A percentile compares a stretch with the other conserved stretches of the same genome.
Conservation (phyloP, 2,797 vertebrate genomes). For the Orestias chungarensis region DNA sequence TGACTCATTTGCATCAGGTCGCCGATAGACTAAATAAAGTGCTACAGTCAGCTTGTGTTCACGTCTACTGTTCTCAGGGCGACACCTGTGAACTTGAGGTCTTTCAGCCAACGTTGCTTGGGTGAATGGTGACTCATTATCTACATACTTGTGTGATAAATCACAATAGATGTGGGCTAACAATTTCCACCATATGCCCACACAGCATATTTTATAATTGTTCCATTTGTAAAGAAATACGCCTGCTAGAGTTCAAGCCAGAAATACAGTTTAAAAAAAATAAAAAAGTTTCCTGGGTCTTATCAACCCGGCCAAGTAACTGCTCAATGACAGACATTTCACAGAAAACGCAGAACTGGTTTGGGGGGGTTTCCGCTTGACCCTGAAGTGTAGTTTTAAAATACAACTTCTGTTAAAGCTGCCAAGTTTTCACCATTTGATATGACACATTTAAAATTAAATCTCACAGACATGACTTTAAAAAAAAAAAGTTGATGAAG, state of each 20-base stretch:
- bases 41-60: slow-evolving; percentile 9
- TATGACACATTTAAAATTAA: background rate
- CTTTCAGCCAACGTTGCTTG: background rate
- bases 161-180: slow-evolving; percentile 38
- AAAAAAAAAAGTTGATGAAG: too few species aligned
- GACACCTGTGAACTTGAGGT: slow-evolving; percentile 18
- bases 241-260: slow-evolving; percentile 28
- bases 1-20: background rate
- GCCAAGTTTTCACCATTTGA: background rate
- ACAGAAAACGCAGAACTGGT: background rate
- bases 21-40: slow-evolving; percentile 40
- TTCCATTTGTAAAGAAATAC: slow-evolving; percentile 40
- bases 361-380: slow-evolving; percentile 33
- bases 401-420: too few species aligned
- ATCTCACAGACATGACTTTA: background rate
- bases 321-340: background rate
- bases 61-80: background rate
- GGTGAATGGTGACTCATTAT: slow-evolving; percentile 38
- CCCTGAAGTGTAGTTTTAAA: background rate
- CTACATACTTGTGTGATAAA: background rate
- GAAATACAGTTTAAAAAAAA: background rate
- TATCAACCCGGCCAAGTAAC: slow-evolving; percentile 35
- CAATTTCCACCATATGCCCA: slow-evolving; percentile 28
- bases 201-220: slow-evolving; percentile 24
- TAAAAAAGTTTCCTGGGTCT: slow-evolving; percentile 16